Base-by-base conservation (phyloP, 2,113 vertebrate species). In the Prunella fulvescens region DNA sequence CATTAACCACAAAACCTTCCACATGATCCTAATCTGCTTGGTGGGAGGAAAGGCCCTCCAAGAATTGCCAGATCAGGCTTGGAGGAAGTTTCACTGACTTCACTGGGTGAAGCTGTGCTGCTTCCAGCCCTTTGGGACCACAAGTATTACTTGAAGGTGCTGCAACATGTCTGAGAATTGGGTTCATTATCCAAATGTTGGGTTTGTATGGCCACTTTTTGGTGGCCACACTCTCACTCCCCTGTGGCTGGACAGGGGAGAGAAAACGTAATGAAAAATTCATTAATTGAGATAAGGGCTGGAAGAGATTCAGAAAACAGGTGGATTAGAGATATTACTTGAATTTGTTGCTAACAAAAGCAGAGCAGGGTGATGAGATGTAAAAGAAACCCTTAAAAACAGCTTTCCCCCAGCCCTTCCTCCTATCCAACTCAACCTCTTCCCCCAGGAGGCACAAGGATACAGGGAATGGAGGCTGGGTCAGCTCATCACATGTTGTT, bases 231-330 rank as follows among this genome's bases (percentile, higher is more conserved):
- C 3, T 28, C 18, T 28, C 45, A 28, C 6, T 33, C 8, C 18
- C 7, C 37, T 33, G 37, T 23, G 45, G 22, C 39, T 33, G 45
- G 14, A 28, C 7, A 58, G 22, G 22, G 37, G 18, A 51, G 18
- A 60, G 10, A 15, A 69, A 53, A n/a, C 0, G 0, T 23, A 23
- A n/a, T 10, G n/a, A 23, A 39, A 15, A 44, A 11, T 10, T 33
- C 10, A 15, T 33, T 1, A 33, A 11, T 4, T 44, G 37, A 35
- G 25, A 42, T 8, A 35, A 51, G 9, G 20, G 9, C 18, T 60
- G 37, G 22, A 14, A 44, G 11, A 37, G 17, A 37, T 37, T 37
- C 37, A 37, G 26, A 23, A 77, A 77, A 22, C 3, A 44, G 37
- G 10, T 18, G 26, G 60, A 37, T 37, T 44, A 26, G 26, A 45